phyloP scores from a whole-genome alignment of 2,888 invertebrate genomes.

The Caenorhabditis wallacei region DNA sequence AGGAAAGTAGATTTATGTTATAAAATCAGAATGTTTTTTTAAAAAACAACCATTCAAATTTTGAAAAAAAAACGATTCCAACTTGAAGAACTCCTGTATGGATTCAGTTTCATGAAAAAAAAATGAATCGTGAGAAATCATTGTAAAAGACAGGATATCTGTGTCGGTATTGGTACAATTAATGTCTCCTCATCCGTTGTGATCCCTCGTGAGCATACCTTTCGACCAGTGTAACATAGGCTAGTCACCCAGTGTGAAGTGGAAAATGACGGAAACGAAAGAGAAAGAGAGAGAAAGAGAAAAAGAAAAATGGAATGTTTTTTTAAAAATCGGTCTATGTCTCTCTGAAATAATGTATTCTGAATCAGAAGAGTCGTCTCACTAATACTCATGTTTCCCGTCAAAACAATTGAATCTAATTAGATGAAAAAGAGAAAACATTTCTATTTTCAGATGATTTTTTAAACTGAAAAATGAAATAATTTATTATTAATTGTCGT shows the following conservation, averaged over 20 bases:
- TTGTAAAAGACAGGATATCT: constrained; percentile 22
- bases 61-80: background rate
- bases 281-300: constrained; percentile 16
- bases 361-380: constrained; percentile 29
- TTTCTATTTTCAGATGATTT: background rate
- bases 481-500: constrained; percentile 12
- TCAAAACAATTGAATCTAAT: constrained; percentile 27
- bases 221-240: constrained; percentile 54
- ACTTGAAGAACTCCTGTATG: background rate
- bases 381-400: background rate
- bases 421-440: background rate
- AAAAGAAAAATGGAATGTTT: constrained; percentile 9
- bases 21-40: too few species aligned
- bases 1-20: too few species aligned
- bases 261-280: constrained; percentile 43
- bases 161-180: constrained; percentile 35
- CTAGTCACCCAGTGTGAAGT: constrained; percentile 46
- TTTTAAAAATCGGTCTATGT: constrained; percentile 40
- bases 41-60: too few species aligned
- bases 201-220: constrained; percentile 42
- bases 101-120: background rate
- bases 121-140: constrained; percentile 1
- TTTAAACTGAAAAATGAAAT: background rate
- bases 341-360: background rate
- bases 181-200: constrained; percentile 14